Base-by-base conservation (phyloP, 2,888 invertebrate species). In the Petrophora chlorosata region DNA sequence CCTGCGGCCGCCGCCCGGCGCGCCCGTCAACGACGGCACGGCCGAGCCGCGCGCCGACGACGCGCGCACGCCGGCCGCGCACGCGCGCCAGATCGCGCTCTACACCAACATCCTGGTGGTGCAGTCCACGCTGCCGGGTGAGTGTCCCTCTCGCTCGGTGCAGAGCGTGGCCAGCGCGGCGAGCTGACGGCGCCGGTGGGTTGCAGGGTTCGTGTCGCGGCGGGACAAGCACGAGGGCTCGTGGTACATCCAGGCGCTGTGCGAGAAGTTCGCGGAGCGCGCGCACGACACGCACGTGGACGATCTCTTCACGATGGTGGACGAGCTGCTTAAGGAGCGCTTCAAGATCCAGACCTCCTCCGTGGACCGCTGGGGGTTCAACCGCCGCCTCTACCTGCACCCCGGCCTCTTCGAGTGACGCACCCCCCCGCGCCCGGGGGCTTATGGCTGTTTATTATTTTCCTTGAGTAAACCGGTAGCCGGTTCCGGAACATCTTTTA, bases 221-320 rank as follows among this genome's bases (percentile, higher is more conserved):
- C 91, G 95, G 45, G 92, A 94, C 79, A n/a, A n/a, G n/a, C 67
- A 75, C 3, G 55, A 64, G 4, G 95, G 95, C 13, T 93, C 94
- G 29, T 95, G 94, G 94, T 95, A 94, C 79, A 93, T 95, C 63
- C 92, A 93, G 76, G 88, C 88, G 53, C 82, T 95, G 63, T 94
- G 94, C 77, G 78, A 92, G 61, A 90, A 92, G 61, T 92, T 95
- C 76, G 92, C 93, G 57, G 81, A 87, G 59, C 88, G 92, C 71
- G 94, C 94, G 8, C 92, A 93, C 74, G 84, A 93, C 65, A 87
- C 82, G 16, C 90, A 94, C 73, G 82, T 95, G 23, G 94, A 94
- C 73, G 90, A 91, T 61, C 90, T 95, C 70, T 80, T 95, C 59
- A 93, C 92, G 76, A 85, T 92, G 47, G 94, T 94, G 29, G 92